phyloP scores from a whole-genome alignment of 1,140 invertebrate genomes.

The Mercenaria mercenaria region DNA sequence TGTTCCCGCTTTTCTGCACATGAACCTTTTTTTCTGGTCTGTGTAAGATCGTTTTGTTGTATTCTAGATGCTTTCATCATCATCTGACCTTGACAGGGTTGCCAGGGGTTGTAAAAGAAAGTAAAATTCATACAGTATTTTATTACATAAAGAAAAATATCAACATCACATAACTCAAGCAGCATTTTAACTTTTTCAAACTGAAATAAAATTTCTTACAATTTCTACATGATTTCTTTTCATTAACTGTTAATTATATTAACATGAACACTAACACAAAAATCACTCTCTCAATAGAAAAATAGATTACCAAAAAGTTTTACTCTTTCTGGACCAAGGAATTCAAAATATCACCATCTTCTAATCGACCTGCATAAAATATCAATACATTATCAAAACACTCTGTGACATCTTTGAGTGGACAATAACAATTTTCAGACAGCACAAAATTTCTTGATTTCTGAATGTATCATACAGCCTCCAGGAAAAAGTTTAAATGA shows the following conservation, averaged over 20 bases:
- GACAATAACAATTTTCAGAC: no score
- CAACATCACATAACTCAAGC: not conserved
- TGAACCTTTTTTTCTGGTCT: not conserved
- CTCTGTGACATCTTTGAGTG: no score
- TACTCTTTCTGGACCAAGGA: slow-evolving; percentile 18
- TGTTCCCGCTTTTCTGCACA: not conserved
- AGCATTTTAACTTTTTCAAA: not conserved
- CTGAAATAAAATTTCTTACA: not conserved
- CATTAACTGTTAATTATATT: not conserved
- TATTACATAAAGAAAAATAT: not conserved
- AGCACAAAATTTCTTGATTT: no score
- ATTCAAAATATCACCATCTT: slow-evolving; percentile 8
- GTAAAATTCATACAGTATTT: not conserved
- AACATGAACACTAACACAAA: not conserved
- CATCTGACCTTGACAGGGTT: not conserved
- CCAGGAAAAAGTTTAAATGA: no score
- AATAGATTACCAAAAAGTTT: slow-evolving; percentile 26
- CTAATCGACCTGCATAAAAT: slow-evolving; percentile 42
- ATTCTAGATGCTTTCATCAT: not conserved
- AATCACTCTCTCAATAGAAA: slow-evolving; percentile 2
- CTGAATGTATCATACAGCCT: no score
- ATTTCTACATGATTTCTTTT: not conserved
- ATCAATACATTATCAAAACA: not conserved
- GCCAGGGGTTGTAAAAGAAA: slow-evolving; percentile 12
- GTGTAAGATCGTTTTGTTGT: not conserved